Conservation (phyloP, 2,888 invertebrate genomes). For the Stictocephala bisonia region DNA sequence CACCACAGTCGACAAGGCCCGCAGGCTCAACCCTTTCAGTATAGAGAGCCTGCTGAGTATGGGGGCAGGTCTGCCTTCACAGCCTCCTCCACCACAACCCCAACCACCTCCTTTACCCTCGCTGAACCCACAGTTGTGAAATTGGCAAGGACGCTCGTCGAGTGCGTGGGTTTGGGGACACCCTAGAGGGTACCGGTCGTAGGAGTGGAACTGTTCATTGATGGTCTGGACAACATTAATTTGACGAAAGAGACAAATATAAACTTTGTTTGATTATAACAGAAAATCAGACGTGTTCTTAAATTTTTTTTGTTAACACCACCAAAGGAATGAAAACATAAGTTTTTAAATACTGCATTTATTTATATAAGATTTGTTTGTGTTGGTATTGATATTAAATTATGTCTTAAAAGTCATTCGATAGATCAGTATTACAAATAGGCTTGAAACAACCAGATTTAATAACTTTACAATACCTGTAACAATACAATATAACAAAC, state of each 20-base stretch:
- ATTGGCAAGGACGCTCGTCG: background rate
- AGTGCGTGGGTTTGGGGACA: background rate
- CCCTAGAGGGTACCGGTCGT: background rate
- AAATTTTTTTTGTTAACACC: too few species aligned
- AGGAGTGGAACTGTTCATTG: background rate
- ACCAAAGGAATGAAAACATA: too few species aligned
- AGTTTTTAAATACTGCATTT: too few species aligned
- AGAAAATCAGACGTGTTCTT: too few species aligned
- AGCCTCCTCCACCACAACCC: conserved; percentile 2
- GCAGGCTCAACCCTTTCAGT: conserved; percentile 85
- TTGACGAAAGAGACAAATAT: background rate
- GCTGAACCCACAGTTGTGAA: conserved; percentile 18
- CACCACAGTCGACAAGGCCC: conserved; percentile 67
- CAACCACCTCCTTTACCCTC: background rate
- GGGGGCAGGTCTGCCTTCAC: conserved; percentile 7
- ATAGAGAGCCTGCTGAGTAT: conserved; percentile 77
- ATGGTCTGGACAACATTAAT: background rate
- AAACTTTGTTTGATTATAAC: too few species aligned
- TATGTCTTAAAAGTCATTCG: too few species aligned
- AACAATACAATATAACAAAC: too few species aligned
- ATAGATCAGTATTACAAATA: too few species aligned
- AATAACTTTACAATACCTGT: too few species aligned
- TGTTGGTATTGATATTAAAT: too few species aligned
- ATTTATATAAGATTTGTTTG: too few species aligned
- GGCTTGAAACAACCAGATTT: too few species aligned